Base-by-base conservation (phyloP, 2,888 invertebrate species). In the Frankliniella intonsa region DNA sequence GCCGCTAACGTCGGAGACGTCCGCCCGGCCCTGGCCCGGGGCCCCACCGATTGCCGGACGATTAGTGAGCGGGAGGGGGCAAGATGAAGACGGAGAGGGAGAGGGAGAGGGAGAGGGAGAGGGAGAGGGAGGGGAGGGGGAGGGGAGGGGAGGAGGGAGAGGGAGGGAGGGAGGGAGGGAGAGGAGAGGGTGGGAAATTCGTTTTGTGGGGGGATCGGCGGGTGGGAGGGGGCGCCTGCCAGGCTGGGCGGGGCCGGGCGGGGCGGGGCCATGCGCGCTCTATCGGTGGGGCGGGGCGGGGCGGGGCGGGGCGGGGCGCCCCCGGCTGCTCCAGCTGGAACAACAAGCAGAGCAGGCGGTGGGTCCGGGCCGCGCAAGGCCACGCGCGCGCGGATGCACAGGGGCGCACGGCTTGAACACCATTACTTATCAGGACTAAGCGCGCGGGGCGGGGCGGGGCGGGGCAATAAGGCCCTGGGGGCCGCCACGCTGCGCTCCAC, bases 351-450 rank as follows among this genome's bases (percentile, higher is more conserved):
- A 94, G 94, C 86, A 95, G 95, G 0, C 96, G 96, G 87, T 96
- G 96, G 85, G 95, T 94, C 83, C 97, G 91, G 89, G 97, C 97
- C 50, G 96, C 96, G 82, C 96, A n/a, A n/a, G n/a, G n/a, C n/a
- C n/a, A n/a, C n/a, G n/a, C n/a, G n/a, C 96, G 84, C 97, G 90
- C 0, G 96, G 95, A 51, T 93, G 94, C 25, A 95, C 90, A 62
- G 96, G 89, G 0, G 96, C 95, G 0, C 96, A 95, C 27, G 90
- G 89, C 38, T 38, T 2, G 3, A 38, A 38, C 38, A 38, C 38
- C 38, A 38, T 38, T 38, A 38, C 5, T 38, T 38, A 94, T 93
- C 0, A 95, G 90, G 80, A n/a, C n/a, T n/a, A n/a, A n/a, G n/a
- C n/a, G n/a, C n/a, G 93, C 91, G 81, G 92, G 93, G 80, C 94